A percentile compares a stretch with the other conserved stretches of the same genome.
phyloP scores from a whole-genome alignment of 2,888 invertebrate species.

The Plagodis pulveraria region DNA sequence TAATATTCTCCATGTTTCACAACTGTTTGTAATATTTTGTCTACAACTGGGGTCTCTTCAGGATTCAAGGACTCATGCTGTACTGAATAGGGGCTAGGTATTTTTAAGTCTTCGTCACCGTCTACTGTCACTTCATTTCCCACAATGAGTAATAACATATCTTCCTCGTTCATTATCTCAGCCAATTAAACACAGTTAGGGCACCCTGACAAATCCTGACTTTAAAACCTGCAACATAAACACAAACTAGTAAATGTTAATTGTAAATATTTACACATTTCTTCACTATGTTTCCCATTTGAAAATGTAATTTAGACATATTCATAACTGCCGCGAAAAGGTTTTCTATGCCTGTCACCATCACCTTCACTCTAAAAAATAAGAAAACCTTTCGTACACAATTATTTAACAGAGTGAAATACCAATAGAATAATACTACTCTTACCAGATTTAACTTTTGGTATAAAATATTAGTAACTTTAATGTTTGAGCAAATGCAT shows the following conservation, averaged over 20 bases:
- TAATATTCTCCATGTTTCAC: constrained; percentile 31
- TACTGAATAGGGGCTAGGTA: constrained; percentile 33
- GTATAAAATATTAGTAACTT: no score
- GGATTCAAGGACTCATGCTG: constrained; percentile 46
- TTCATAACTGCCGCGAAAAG: no score
- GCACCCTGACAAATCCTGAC: background rate
- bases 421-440: no score
- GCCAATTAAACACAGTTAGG: background rate
- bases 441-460: no score
- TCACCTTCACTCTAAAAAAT: no score
- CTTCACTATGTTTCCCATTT: no score
- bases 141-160: constrained; percentile 53
- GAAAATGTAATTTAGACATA: no score
- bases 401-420: no score
- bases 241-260: background rate
- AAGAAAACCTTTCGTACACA: no score
- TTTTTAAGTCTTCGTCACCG: constrained; percentile 25
- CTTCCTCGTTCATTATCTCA: constrained; percentile 46
- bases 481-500: no score
- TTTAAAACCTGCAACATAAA: background rate
- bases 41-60: constrained; percentile 33
- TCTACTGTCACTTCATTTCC: constrained; percentile 42
- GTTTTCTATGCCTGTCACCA: no score
- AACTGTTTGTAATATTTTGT: constrained; percentile 50
- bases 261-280: no score